These are phyloP conservation scores for Cirrhinus mrigala DNA, from an alignment of 2,797 vertebrate genomes.

Conservation along the genomic window DNA sequence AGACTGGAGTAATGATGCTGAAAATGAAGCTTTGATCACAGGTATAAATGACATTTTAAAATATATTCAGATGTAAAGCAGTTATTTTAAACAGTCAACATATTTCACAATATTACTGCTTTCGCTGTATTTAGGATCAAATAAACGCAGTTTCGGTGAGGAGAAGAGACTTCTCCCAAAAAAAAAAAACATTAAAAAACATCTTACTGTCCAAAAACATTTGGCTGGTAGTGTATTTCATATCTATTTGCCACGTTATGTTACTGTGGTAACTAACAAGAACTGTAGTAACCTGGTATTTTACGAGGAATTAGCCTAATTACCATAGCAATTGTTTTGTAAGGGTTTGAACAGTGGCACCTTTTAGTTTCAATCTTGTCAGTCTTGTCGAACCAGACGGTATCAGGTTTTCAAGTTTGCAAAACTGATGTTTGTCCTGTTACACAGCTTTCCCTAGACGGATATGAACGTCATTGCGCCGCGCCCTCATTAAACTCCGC, in stretches of 20 bases:
- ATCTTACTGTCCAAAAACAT: no score
- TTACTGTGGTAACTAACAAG: neutral
- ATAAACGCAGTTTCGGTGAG: no score
- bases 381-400: neutral
- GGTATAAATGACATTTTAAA: no score
- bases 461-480: conserved; percentile 34
- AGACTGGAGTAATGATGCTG: no score
- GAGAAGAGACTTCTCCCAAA: no score
- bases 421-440: neutral
- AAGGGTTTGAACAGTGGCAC: neutral
- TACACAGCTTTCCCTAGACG: neutral
- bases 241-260: neutral
- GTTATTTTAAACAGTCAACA: no score
- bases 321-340: neutral
- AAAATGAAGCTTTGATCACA: no score
- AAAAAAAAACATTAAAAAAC: no score
- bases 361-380: neutral
- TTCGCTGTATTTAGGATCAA: no score
- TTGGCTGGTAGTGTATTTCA: neutral
- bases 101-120: no score
- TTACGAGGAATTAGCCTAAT: neutral
- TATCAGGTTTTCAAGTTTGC: neutral
- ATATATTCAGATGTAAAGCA: no score
- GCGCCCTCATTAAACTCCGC: conserved; percentile 33
- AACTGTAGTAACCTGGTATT: no score